Percentiles rank a stretch among this genome's conserved stretches.
Conservation (phyloP, 1,140 invertebrate species). For the Bombus breviceps region DNA sequence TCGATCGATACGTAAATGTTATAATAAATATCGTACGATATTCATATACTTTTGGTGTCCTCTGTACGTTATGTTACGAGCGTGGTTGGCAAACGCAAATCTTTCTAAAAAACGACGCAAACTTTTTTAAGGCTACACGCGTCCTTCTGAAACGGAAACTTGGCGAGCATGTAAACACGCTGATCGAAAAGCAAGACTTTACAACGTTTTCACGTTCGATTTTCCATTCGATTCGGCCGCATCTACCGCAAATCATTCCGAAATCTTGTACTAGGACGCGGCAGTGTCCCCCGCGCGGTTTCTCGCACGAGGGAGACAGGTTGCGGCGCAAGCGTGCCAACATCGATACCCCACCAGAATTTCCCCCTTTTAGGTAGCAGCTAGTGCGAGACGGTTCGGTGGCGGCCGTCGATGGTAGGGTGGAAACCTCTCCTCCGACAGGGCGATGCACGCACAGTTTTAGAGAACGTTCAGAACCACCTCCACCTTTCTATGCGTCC, state of each 20-base stretch:
- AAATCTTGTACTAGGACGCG: slow-evolving; percentile 59
- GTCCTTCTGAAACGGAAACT: neutral
- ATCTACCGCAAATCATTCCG: slow-evolving; percentile 57
- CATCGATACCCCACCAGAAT: slow-evolving; percentile 67
- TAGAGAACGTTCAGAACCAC: slow-evolving; percentile 58
- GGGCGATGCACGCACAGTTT: slow-evolving; percentile 65
- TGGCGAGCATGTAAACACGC: neutral
- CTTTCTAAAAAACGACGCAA: neutral
- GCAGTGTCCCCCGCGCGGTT: slow-evolving; percentile 53
- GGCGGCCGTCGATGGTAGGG: slow-evolving; percentile 59
- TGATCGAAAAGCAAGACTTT: neutral
- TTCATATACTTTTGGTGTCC: neutral
- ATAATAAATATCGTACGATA: too few relatives aligned
- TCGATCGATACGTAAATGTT: too few relatives aligned
- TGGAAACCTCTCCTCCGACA: slow-evolving; percentile 66
- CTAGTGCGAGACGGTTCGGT: slow-evolving; percentile 56
- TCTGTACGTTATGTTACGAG: neutral
- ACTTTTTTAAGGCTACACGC: neutral
- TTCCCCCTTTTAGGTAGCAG: slow-evolving; percentile 50
- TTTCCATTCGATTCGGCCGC: slow-evolving; percentile 28
- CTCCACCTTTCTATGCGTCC: slow-evolving; percentile 63
- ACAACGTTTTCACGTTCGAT: neutral
- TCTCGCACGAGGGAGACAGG: slow-evolving; percentile 52
- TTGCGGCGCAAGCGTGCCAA: slow-evolving; percentile 73
- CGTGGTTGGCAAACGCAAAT: neutral